A percentile compares a stretch with the other conserved stretches of the same genome.
Evolutionary conservation across 2,797 vertebrate genomes (phyloP).

Genomic region (Phalanger gymnotis): DNA sequence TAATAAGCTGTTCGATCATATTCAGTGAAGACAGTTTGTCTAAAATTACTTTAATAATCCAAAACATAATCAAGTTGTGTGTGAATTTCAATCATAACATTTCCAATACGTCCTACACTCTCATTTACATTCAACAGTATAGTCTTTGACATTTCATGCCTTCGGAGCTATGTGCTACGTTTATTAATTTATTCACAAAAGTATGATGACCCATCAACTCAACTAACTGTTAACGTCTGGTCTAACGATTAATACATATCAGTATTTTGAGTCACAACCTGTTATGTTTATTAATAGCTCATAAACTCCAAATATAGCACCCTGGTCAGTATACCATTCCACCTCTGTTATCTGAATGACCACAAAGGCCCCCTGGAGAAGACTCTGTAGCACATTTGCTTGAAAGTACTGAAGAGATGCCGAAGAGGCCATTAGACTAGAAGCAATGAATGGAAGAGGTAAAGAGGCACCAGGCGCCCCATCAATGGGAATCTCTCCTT

Average conservation of each 20-base stretch:
- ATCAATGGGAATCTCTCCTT: background rate
- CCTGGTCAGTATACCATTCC: background rate
- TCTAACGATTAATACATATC: background rate
- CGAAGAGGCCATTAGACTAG: background rate
- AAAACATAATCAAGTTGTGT: background rate
- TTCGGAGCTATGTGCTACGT: accelerated
- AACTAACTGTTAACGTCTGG: background rate
- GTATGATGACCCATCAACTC: background rate
- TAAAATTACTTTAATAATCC: background rate
- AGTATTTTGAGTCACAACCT: background rate
- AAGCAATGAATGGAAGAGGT: too few relatives aligned
- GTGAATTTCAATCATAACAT: background rate
- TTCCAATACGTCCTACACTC: too few relatives aligned
- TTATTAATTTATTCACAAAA: background rate
- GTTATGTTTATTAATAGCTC: background rate
- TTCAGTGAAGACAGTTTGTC: background rate
- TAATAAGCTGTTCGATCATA: background rate
- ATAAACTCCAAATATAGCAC: background rate
- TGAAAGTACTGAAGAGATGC: background rate
- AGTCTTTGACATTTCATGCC: background rate
- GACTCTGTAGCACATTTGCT: background rate
- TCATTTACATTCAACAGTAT: background rate
- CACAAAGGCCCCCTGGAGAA: background rate
- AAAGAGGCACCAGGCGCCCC: background rate
- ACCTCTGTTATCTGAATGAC: background rate